These are phyloP conservation scores for Nowickia ferox DNA, from an alignment of 2,888 invertebrate species.

Conservation along the genomic window DNA sequence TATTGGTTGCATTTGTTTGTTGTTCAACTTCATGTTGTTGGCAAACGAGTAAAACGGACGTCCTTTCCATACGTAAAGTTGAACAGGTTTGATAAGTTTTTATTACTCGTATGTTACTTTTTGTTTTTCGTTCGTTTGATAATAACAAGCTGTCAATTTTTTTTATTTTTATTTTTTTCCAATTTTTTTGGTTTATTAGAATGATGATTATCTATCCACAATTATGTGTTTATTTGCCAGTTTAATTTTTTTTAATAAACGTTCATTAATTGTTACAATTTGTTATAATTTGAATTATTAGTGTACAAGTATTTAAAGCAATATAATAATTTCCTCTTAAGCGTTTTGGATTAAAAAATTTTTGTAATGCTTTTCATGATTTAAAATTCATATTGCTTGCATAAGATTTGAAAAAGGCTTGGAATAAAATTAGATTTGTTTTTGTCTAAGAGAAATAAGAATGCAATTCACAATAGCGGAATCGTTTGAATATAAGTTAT, in stretches of 20 bases:
- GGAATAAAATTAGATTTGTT: background rate
- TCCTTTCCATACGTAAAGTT: slow-evolving; percentile 46
- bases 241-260: slow-evolving; percentile 46
- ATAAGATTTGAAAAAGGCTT: background rate
- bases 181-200: slow-evolving; percentile 17
- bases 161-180: too few species aligned
- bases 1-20: background rate
- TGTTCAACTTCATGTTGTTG: slow-evolving; percentile 39
- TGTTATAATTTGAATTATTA: slow-evolving; percentile 6
- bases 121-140: background rate
- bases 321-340: background rate
- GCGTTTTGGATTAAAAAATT: background rate
- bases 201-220: slow-evolving; percentile 40
- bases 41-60: slow-evolving; percentile 30
- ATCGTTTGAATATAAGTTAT: too few species aligned
- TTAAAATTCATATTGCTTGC: background rate
- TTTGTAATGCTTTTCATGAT: background rate
- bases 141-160: slow-evolving; percentile 3
- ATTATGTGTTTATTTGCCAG: slow-evolving; percentile 62
- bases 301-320: background rate
- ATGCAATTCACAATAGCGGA: too few species aligned
- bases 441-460: too few species aligned
- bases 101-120: background rate
- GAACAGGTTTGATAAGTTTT: slow-evolving; percentile 27
- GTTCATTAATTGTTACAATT: slow-evolving; percentile 32